These are phyloP conservation scores for Meloidogyne exigua DNA, from an alignment of 1,140 invertebrate genomes.

Conservation along the genomic window DNA sequence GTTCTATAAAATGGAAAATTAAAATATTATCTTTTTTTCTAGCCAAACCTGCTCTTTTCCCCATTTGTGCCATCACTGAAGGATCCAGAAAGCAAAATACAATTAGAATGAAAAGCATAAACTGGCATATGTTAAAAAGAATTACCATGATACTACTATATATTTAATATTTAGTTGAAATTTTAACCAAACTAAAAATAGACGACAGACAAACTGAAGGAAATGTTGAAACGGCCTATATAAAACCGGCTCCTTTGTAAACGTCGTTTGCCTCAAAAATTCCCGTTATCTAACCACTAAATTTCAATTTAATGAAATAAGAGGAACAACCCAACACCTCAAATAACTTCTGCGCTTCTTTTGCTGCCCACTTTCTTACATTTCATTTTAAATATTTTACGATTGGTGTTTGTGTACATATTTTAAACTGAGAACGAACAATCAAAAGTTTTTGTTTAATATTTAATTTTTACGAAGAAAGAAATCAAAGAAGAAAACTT, in stretches of 20 bases:
- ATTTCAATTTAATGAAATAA: slow-evolving; percentile 1
- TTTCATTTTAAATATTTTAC: too few relatives aligned
- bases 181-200: not conserved
- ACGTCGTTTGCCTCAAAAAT: not conserved
- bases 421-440: too few relatives aligned
- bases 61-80: not conserved
- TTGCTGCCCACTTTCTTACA: not conserved
- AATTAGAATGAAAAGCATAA: not conserved
- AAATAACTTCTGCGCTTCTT: not conserved
- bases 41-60: not conserved
- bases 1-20: not conserved
- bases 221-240: not conserved
- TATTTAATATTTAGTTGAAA: not conserved
- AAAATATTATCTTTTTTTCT: too few relatives aligned
- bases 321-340: not conserved
- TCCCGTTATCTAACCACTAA: not conserved
- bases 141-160: too few relatives aligned
- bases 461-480: too few relatives aligned
- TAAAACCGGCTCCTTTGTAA: not conserved
- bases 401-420: too few relatives aligned
- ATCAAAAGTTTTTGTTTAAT: too few relatives aligned
- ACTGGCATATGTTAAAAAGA: not conserved
- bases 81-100: not conserved
- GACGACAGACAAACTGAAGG: not conserved
- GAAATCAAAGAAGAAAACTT: too few relatives aligned